Evolutionary conservation across 2,113 vertebrate species (phyloP).

Genomic region (Acanthisitta chloris): DNA sequence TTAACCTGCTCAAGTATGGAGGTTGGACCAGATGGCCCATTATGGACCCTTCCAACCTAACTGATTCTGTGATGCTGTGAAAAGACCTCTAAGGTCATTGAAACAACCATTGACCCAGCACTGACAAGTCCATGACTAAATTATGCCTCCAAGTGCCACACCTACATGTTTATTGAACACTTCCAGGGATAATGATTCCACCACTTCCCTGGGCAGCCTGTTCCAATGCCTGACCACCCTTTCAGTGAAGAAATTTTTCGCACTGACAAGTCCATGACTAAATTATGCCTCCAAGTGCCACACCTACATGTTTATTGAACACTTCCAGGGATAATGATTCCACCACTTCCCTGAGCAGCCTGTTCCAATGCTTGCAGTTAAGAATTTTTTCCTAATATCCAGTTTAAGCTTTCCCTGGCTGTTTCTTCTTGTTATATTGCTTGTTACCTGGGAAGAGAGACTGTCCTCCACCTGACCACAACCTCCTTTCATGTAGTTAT

Average conservation of each 20-base stretch:
- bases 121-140: background rate
- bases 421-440: background rate
- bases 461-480: background rate
- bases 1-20: too few species aligned
- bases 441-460: background rate
- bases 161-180: background rate
- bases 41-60: too few species aligned
- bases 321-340: background rate
- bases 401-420: background rate
- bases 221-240: background rate
- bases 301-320: background rate
- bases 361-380: background rate
- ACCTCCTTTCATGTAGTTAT: background rate
- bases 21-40: too few species aligned
- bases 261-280: background rate
- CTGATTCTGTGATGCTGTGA: too few species aligned
- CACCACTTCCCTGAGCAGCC: background rate
- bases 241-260: background rate
- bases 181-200: background rate
- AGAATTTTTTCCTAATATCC: background rate
- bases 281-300: background rate
- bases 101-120: background rate
- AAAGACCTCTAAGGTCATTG: too few species aligned
- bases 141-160: background rate
- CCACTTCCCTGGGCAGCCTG: background rate